Base-by-base conservation (phyloP, 2,113 vertebrate species). In the Platanista minor region DNA sequence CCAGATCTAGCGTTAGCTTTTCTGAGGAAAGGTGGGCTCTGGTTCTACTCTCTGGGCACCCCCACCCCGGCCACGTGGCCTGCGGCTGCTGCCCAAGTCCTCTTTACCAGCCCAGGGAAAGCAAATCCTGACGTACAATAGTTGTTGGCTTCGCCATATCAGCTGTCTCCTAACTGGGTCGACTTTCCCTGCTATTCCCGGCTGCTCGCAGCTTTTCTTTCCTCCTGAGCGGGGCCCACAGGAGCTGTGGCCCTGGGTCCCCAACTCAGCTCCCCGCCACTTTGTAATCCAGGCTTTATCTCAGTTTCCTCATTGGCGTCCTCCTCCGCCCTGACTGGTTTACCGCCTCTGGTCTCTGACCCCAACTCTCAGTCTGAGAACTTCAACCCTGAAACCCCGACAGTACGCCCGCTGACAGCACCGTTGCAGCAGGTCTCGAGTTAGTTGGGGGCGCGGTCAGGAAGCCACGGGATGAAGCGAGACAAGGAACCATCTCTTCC, bases 381-480 rank as follows among this genome's bases (percentile, higher is more conserved):
- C 57, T 36, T 87, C 49, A 87, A 66, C 31, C 69, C 0, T 71
- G 83, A 92, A 81, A 96, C 66, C n/a, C 4, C 66, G 52, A 62
- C 17, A 46, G 29, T 78, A 90, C 0, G 1, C 39, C 36, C 71
- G 12, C 72, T 31, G 36, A 59, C 2, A n/a, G 78, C 39, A n/a
- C 6, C 6, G 1, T n/a, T 18, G 57, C 4, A 15, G 71, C 43
- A 67, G 57, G n/a, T 49, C 72, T 74, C 36, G 54, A 49, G 67
- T 64, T 77, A 82, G 43, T 41, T 64, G 31, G 64, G 52, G 49
- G 23, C 11, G 8, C 72, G 46, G 14, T 82, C 72, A 95, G 78
- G 74, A 91, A 97, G 90, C 90, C 92, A 85, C 29, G 27, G 83
- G 61, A 86, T 72, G 90, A 71, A 77, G 59, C 27, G 46, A 85